These are phyloP conservation scores for Rhabdomys pumilio DNA, from an alignment of 2,797 vertebrate species.

Conservation along the genomic window DNA sequence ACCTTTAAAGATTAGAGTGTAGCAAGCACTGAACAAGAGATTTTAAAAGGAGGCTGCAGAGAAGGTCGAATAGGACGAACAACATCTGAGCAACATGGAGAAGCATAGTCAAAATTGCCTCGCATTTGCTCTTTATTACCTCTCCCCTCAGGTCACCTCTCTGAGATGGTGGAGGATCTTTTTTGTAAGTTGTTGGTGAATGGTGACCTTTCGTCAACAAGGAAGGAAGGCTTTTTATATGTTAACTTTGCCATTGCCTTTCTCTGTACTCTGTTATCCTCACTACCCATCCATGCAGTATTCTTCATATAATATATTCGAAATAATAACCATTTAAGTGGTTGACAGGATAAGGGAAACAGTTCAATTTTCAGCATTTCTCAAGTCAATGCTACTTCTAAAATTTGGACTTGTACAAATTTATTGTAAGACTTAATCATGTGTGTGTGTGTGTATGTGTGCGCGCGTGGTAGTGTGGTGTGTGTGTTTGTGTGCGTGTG, in stretches of 20 bases:
- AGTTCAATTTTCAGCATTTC: slow-evolving; percentile 20
- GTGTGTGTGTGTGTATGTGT: background rate
- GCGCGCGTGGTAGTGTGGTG: too few species aligned
- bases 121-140: background rate
- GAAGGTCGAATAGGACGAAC: slow-evolving; percentile 5
- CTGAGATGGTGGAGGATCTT: background rate
- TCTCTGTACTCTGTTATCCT: slow-evolving; percentile 45
- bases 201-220: slow-evolving; percentile 32
- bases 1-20: slow-evolving; percentile 48
- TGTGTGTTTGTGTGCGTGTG: background rate
- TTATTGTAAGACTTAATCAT: slow-evolving; percentile 40
- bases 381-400: slow-evolving; percentile 43
- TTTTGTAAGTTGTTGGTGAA: slow-evolving; percentile 29
- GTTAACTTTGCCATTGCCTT: slow-evolving; percentile 59
- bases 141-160: slow-evolving; percentile 31
- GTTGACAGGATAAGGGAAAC: slow-evolving; percentile 30
- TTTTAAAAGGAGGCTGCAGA: background rate
- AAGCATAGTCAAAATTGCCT: slow-evolving; percentile 40
- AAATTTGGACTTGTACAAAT: slow-evolving; percentile 65
- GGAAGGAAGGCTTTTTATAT: background rate
- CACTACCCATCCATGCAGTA: background rate
- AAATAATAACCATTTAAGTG: slow-evolving; percentile 31
- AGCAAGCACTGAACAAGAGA: slow-evolving; percentile 7
- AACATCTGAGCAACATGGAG: background rate
- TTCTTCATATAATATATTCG: slow-evolving; percentile 33